Evolutionary conservation across 1,140 invertebrate species (phyloP).

Genomic region (Drosophila seguyi): DNA sequence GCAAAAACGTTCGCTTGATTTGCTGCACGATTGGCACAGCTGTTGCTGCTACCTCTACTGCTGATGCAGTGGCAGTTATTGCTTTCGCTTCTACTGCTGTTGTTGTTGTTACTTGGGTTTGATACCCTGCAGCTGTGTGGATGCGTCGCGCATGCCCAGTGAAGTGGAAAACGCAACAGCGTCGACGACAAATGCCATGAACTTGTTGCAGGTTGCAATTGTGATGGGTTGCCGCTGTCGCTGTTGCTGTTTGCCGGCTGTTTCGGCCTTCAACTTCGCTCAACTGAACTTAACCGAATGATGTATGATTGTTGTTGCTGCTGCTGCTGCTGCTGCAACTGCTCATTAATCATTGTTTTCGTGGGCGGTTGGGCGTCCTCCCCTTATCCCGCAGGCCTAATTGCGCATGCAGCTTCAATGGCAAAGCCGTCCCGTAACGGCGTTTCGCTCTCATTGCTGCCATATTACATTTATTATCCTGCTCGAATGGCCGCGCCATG

Average conservation of each 20-base stretch:
- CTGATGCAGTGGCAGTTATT: slow-evolving; percentile 32
- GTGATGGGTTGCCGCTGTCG: slow-evolving; percentile 46
- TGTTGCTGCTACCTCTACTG: slow-evolving; percentile 15
- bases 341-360: slow-evolving; percentile 77
- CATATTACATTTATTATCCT: slow-evolving; percentile 76
- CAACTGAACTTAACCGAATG: slow-evolving; percentile 53
- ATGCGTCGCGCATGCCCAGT: slow-evolving; percentile 60
- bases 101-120: slow-evolving; percentile 21
- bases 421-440: slow-evolving; percentile 19
- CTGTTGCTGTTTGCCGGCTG: slow-evolving; percentile 19
- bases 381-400: slow-evolving; percentile 25
- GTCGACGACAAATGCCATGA: slow-evolving; percentile 62
- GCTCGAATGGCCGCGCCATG: slow-evolving; percentile 47
- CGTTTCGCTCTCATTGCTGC: slow-evolving; percentile 51
- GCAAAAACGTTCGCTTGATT: slow-evolving; percentile 75
- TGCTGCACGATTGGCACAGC: slow-evolving; percentile 63
- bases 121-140: slow-evolving; percentile 47
- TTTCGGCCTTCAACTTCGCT: slow-evolving; percentile 34
- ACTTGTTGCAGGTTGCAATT: slow-evolving; percentile 70
- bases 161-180: slow-evolving; percentile 56
- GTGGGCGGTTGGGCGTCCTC: slow-evolving; percentile 16
- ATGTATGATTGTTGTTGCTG: slow-evolving; percentile 53
- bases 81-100: slow-evolving; percentile 11
- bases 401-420: slow-evolving; percentile 36
- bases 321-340: slow-evolving; percentile 34